Percentiles rank a stretch among this genome's conserved stretches.
Evolutionary conservation across 2,888 invertebrate species (phyloP).

Genomic region (Hipparchia semele): DNA sequence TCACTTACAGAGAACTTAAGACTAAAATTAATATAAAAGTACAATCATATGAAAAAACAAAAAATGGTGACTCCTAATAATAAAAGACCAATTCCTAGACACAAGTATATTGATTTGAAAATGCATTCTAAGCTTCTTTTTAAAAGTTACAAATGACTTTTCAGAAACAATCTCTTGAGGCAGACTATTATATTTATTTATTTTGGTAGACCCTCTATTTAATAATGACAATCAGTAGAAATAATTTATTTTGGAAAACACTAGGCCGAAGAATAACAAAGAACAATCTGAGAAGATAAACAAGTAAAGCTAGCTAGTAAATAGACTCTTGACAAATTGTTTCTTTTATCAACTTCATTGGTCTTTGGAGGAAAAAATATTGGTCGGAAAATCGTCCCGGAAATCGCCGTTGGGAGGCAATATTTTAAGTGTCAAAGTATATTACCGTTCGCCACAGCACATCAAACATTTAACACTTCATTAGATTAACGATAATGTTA

Average conservation of each 20-base stretch:
- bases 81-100: too few relatives aligned
- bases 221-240: too few relatives aligned
- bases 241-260: neutral
- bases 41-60: too few relatives aligned
- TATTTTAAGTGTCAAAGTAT: slow-evolving; percentile 49
- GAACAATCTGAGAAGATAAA: slow-evolving; percentile 49
- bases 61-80: too few relatives aligned
- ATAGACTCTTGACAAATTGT: slow-evolving; percentile 69
- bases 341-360: slow-evolving; percentile 69
- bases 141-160: too few relatives aligned
- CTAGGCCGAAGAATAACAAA: slow-evolving; percentile 22
- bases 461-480: slow-evolving; percentile 60
- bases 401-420: slow-evolving; percentile 52
- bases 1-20: too few relatives aligned
- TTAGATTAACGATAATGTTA: slow-evolving; percentile 8
- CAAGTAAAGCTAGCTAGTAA: slow-evolving; percentile 60
- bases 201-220: too few relatives aligned
- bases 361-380: slow-evolving; percentile 66
- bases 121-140: too few relatives aligned
- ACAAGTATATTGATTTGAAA: too few relatives aligned
- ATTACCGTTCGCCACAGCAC: slow-evolving; percentile 47
- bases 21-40: too few relatives aligned
- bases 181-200: too few relatives aligned
- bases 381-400: slow-evolving; percentile 62
- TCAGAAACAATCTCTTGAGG: too few relatives aligned